Percentiles rank a stretch among this genome's conserved stretches.
Conservation (phyloP, 2,888 invertebrate genomes). For the Lithosia quadra region DNA sequence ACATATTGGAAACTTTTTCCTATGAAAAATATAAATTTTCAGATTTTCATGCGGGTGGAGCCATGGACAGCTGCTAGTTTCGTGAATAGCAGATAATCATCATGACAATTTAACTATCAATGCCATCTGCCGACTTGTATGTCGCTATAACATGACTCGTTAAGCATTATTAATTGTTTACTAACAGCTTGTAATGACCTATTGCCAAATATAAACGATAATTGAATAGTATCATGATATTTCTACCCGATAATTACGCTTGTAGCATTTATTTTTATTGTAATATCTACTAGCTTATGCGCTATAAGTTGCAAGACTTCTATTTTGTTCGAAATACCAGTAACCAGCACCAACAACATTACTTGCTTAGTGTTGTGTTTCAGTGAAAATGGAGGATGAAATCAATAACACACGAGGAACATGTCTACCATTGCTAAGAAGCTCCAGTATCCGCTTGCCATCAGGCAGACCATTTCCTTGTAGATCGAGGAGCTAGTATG, state of each 20-base stretch:
- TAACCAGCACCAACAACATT: no score
- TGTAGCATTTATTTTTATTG: not conserved
- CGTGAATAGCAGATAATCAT: conserved; percentile 24
- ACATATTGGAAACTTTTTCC: not conserved
- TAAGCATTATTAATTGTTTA: conserved; percentile 55
- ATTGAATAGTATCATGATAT: conserved; percentile 31
- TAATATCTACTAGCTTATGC: not conserved
- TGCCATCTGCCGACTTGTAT: conserved; percentile 43
- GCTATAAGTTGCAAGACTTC: not conserved
- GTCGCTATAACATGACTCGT: conserved; percentile 52
- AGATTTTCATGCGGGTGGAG: not conserved
- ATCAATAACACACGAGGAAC: not conserved
- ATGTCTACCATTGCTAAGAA: not conserved
- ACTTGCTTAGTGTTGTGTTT: no score
- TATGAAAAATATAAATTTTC: not conserved
- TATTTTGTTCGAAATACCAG: not conserved
- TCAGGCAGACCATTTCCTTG: not conserved
- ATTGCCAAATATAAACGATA: conserved; percentile 49
- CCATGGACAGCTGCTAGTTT: not conserved
- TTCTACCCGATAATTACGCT: conserved; percentile 25
- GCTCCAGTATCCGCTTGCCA: not conserved
- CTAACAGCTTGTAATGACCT: conserved; percentile 46
- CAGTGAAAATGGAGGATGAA: no score
- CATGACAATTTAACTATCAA: conserved; percentile 53
- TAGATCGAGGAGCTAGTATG: not conserved